These are phyloP conservation scores for Naso thynnoides DNA, from an alignment of 2,797 vertebrate species.

Conservation along the genomic window DNA sequence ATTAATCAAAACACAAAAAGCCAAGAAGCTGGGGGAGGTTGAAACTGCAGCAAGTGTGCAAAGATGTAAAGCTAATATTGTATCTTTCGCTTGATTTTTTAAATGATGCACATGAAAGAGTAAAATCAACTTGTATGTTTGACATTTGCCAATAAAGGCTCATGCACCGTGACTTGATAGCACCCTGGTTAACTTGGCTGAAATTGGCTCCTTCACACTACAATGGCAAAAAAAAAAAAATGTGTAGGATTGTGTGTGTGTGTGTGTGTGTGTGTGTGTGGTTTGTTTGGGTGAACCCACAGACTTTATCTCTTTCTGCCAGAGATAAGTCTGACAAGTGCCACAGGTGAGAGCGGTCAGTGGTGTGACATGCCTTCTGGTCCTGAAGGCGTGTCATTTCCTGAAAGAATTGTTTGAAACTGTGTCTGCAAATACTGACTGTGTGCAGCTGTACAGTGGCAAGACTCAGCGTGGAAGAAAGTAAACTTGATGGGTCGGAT, in stretches of 20 bases:
- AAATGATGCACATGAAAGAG: slow-evolving; percentile 7
- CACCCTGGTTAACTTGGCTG: not conserved
- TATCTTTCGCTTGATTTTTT: slow-evolving; percentile 2
- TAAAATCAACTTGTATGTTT: not conserved
- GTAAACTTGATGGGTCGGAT: not conserved
- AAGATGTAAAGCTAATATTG: slow-evolving; percentile 1
- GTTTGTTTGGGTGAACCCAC: slow-evolving; percentile 32
- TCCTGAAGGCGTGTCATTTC: slow-evolving; percentile 21
- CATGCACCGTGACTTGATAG: not conserved
- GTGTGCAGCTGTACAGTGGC: not conserved
- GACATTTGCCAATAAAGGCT: slow-evolving; percentile 10
- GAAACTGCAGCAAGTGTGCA: slow-evolving; percentile 1
- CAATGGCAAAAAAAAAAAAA: slow-evolving; percentile 4
- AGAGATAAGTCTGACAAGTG: slow-evolving; percentile 55
- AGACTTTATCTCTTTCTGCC: slow-evolving; percentile 50
- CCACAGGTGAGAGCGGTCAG: slow-evolving; percentile 48
- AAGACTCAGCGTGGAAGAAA: not conserved
- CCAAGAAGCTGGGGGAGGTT: slow-evolving; percentile 3
- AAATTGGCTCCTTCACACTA: slow-evolving; percentile 11
- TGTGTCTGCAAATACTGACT: not conserved
- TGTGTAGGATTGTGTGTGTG: not conserved
- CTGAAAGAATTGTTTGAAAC: slow-evolving; percentile 31
- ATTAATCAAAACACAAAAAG: slow-evolving; percentile 38
- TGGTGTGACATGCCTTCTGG: slow-evolving; percentile 34
- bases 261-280: not conserved